Conservation (phyloP, 1,140 invertebrate genomes). For the Drepana arcuata region DNA sequence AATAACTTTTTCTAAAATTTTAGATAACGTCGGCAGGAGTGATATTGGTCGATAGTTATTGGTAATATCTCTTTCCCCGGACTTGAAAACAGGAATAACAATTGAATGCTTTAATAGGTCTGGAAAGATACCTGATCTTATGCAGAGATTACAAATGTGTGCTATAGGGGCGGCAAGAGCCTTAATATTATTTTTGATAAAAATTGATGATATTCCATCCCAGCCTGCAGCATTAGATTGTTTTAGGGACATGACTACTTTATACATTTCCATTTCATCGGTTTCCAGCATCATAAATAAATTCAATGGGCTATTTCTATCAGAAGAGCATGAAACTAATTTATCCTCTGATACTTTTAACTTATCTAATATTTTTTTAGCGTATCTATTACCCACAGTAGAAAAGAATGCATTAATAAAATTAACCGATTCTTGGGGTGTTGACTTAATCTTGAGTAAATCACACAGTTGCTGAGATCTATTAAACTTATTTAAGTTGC, state of each 20-base stretch:
- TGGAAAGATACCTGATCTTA: conserved; percentile 5
- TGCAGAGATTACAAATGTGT: conserved; percentile 5
- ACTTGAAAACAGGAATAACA: neutral
- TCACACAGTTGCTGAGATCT: no score
- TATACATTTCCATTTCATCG: conserved; percentile 4
- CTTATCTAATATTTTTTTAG: conserved; percentile 3
- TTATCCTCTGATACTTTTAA: neutral
- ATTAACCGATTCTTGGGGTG: conserved; percentile 4
- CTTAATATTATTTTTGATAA: conserved; percentile 1
- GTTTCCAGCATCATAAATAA: conserved; percentile 4
- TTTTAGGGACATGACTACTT: conserved; percentile 2
- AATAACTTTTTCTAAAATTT: neutral
- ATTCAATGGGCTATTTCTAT: conserved; percentile 2
- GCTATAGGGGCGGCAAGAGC: conserved; percentile 1
- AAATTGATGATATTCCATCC: conserved; percentile 7
- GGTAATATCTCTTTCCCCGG: neutral
- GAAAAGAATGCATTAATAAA: conserved; percentile 5
- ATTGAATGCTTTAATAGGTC: conserved; percentile 2
- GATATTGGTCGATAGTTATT: neutral
- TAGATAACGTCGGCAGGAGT: neutral
- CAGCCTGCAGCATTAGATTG: conserved; percentile 3
- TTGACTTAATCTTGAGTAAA: no score
- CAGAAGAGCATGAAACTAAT: no score
- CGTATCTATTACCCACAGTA: conserved; percentile 1
- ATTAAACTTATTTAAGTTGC: conserved; percentile 1